Conservation (phyloP, 2,113 vertebrate genomes). For the Paradoxurus hermaphroditus region DNA sequence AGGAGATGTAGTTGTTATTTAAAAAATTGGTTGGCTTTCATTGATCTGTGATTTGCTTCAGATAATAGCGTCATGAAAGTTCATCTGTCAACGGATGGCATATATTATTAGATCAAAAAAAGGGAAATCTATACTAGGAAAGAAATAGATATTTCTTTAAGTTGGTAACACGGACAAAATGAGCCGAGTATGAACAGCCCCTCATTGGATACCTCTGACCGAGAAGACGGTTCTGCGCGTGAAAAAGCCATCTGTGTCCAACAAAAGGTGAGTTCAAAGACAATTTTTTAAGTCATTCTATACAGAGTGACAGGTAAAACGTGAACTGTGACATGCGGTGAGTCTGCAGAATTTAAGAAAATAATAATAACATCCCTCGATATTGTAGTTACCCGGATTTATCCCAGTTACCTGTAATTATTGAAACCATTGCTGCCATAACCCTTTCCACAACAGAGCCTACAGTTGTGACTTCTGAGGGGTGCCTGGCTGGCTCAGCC, state of each 20-base stretch:
- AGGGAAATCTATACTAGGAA: neutral
- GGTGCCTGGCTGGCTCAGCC: fast-evolving
- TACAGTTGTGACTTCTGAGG: neutral
- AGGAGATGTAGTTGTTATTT: no score
- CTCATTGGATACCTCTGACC: neutral
- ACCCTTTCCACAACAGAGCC: neutral
- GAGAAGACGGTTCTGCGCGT: neutral
- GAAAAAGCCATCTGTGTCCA: no score
- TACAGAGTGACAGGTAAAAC: neutral
- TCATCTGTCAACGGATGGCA: neutral
- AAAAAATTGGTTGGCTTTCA: neutral
- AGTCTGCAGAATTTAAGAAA: neutral
- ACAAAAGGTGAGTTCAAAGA: neutral
- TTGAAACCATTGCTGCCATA: no score
- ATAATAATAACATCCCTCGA: neutral
- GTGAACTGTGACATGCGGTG: neutral
- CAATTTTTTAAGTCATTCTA: neutral
- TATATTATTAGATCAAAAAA: neutral
- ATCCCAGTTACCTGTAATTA: neutral
- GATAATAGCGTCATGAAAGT: neutral
- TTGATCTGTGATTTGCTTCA: neutral
- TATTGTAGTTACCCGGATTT: neutral
- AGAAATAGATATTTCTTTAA: neutral
- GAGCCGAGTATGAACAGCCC: neutral
- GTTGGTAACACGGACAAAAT: neutral